These are phyloP conservation scores for Spodoptera exigua DNA, from an alignment of 2,888 invertebrate genomes.

Conservation along the genomic window DNA sequence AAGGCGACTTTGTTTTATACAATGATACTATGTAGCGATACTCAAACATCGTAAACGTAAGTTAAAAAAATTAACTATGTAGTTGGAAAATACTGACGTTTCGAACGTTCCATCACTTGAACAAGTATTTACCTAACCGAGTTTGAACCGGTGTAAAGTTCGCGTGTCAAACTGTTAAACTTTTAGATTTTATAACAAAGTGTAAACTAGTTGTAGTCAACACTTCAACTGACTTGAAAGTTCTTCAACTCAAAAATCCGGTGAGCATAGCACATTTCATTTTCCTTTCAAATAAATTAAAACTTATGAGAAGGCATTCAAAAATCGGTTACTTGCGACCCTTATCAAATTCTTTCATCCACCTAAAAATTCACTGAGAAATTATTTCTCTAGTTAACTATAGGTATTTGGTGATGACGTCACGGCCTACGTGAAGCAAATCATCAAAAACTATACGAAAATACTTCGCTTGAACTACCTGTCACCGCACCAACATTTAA, in stretches of 20 bases:
- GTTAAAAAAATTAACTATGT: background rate
- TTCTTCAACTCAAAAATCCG: conserved; percentile 20
- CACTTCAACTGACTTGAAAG: conserved; percentile 27
- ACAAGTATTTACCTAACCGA: conserved; percentile 34
- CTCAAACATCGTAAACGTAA: too few relatives aligned
- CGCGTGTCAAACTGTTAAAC: conserved; percentile 28
- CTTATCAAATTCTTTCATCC: too few relatives aligned
- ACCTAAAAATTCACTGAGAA: too few relatives aligned
- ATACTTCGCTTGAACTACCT: conserved; percentile 10
- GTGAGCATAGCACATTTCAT: background rate
- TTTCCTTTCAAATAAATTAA: conserved; percentile 10
- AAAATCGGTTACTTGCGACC: too few relatives aligned
- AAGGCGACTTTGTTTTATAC: too few relatives aligned
- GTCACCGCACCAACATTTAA: conserved; percentile 29
- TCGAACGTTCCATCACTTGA: conserved; percentile 14
- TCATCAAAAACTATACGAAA: background rate
- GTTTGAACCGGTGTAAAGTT: conserved; percentile 21
- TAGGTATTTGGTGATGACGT: too few relatives aligned
- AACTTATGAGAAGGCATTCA: conserved; percentile 5
- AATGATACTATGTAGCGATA: too few relatives aligned
- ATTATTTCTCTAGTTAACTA: too few relatives aligned
- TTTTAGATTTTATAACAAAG: conserved; percentile 46
- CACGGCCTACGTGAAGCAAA: too few relatives aligned
- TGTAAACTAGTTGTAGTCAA: conserved; percentile 24
- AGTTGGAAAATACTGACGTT: conserved; percentile 6